phyloP scores from a whole-genome alignment of 2,888 invertebrate species.

The Meghimatium bilineatum region DNA sequence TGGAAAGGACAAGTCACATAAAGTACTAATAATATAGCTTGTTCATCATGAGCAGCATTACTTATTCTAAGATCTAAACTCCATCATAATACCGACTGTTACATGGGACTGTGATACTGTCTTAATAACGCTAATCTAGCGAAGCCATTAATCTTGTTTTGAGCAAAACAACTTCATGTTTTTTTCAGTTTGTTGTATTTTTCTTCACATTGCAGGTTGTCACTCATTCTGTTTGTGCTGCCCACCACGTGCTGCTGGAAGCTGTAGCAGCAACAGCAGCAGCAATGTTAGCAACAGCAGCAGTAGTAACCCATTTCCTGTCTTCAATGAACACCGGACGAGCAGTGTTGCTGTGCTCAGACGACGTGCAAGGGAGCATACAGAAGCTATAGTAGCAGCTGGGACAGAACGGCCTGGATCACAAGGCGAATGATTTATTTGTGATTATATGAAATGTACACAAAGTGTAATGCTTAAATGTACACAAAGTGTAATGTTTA shows the following conservation, averaged over 20 bases:
- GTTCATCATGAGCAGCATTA: no score
- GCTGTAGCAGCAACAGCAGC: constrained; percentile 31
- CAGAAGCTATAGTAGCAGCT: constrained; percentile 84
- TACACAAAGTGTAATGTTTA: background rate
- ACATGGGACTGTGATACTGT: no score
- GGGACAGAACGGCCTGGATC: constrained; percentile 53
- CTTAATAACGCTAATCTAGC: no score
- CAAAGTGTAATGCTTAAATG: background rate
- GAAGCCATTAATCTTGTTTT: no score
- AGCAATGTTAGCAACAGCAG: constrained; percentile 14
- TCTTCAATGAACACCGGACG: constrained; percentile 83
- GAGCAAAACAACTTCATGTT: no score
- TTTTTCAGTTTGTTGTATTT: no score
- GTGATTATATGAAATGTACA: background rate
- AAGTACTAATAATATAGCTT: no score
- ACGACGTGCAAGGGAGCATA: constrained; percentile 95
- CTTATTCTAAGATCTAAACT: no score
- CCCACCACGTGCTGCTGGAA: constrained; percentile 44
- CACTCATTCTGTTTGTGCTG: constrained; percentile 57
- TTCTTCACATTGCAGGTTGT: constrained; percentile 23
- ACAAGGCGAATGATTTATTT: background rate
- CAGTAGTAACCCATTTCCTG: constrained; percentile 12
- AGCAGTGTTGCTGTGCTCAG: constrained; percentile 93
- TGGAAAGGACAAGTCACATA: no score
- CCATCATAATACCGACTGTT: no score